Evolutionary conservation across 1,140 invertebrate genomes (phyloP), one percentile per base, ranked within the genome.

Genomic region (Phortica variegata): DNA sequence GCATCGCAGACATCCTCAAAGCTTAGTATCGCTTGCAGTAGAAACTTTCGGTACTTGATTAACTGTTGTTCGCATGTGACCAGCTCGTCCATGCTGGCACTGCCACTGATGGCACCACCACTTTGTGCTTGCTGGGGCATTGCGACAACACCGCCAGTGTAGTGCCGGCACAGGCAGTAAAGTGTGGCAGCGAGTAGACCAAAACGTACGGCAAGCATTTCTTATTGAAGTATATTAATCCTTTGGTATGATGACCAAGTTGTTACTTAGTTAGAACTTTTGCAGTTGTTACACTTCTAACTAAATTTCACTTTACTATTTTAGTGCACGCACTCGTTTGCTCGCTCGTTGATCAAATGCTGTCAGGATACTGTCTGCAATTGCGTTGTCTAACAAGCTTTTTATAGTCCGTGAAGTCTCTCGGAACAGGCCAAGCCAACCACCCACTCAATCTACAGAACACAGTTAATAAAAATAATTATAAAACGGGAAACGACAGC

Each of bases 381-480:
- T n/a, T n/a, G n/a, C n/a, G 23, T 10, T 26, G 23, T 10, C 23
- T 26, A 6, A 26, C 23, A 10, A 33, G 43, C 49, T 57, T 56
- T 68, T 52, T 68, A 68, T 68, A 68, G 49, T 7, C 42, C 12
- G 26, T 15, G 13, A 34, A 6, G 20, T 3, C 26, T 47, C 26
- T 34, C 9, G 3, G 36, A 12, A 17, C 19, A 47, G 21, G 32
- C 45, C 37, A 36, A 29, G 17, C 15, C 34, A 10, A 15, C 8
- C 42, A 6, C n/a, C 19, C 19, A 43, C 40, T 43, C 26, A 33
- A n/a, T 21, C 33, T 47, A 40, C n/a, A n/a, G n/a, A n/a, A n/a
- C n/a, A n/a, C 66, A 66, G 66, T 61, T 61, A 63, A 70, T 70
- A 70, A 70, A n/a, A 71, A 71, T 71, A 71, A 71, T 71, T 71